These are phyloP conservation scores for Pygmarrhopalites habei DNA, from an alignment of 1,140 invertebrate species.

Conservation along the genomic window DNA sequence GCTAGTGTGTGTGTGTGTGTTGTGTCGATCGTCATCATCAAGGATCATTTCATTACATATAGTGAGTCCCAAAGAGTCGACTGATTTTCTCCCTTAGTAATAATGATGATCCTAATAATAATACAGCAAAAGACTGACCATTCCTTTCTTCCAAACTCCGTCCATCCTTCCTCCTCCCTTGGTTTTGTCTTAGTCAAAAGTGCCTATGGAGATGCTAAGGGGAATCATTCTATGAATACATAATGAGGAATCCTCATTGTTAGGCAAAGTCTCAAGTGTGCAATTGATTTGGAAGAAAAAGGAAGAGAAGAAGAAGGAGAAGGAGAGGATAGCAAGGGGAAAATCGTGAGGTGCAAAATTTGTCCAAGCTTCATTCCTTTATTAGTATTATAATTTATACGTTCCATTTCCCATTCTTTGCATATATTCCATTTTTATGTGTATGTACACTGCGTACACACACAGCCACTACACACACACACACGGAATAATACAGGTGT, in stretches of 20 bases:
- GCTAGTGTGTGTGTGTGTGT: no score
- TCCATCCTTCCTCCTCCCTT: no score
- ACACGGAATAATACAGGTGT: background rate
- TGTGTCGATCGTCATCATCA: no score
- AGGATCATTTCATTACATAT: no score
- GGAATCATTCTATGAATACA: conserved; percentile 4
- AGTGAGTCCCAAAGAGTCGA: no score
- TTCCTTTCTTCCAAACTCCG: no score
- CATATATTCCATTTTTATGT: background rate
- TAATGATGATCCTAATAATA: background rate
- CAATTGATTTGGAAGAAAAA: background rate
- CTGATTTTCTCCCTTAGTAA: no score
- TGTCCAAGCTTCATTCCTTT: background rate
- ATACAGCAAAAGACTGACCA: conserved; percentile 1
- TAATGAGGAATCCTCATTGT: background rate
- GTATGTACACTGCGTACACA: background rate
- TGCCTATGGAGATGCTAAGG: background rate
- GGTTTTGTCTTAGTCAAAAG: background rate
- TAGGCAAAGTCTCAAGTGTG: background rate
- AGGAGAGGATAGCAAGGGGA: no score
- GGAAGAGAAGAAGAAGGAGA: no score
- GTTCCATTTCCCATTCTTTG: background rate
- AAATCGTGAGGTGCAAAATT: conserved; percentile 24
- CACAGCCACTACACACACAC: background rate
- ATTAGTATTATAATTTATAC: conserved; percentile 5